Percentiles rank a stretch among this genome's conserved stretches.
These are phyloP conservation scores for Orchesella cincta DNA, from an alignment of 1,140 invertebrate genomes.

Conservation along the genomic window DNA sequence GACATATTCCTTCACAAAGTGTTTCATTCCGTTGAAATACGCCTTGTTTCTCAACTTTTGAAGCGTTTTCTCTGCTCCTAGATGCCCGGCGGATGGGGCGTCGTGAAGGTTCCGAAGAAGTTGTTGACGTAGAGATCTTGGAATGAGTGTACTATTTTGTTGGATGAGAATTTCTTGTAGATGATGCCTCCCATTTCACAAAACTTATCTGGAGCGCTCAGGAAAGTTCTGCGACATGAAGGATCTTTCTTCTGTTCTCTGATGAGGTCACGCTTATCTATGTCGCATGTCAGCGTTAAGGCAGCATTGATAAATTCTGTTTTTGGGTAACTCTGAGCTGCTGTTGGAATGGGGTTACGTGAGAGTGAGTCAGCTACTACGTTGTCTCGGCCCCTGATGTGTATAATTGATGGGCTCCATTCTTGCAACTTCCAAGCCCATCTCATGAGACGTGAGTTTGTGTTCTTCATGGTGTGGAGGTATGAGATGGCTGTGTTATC, in stretches of 20 bases:
- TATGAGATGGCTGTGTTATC: constrained; percentile 34
- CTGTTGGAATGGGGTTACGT: not conserved
- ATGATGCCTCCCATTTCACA: constrained; percentile 3
- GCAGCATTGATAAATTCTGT: not conserved
- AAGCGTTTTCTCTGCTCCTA: not conserved
- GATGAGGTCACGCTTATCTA: not conserved
- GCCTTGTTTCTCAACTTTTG: not conserved
- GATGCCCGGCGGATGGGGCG: not conserved
- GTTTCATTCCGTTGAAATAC: not conserved
- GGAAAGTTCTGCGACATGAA: not conserved
- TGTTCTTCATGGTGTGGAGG: constrained; percentile 24
- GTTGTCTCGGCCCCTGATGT: constrained; percentile 38
- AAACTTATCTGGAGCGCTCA: not conserved
- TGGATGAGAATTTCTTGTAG: not conserved
- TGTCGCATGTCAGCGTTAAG: not conserved
- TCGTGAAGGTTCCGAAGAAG: constrained; percentile 21
- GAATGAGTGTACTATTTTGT: not conserved
- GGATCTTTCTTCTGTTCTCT: not conserved
- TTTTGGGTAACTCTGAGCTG: not conserved
- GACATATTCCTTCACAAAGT: constrained; percentile 7
- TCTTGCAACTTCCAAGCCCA: constrained; percentile 39
- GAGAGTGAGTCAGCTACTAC: constrained; percentile 35
- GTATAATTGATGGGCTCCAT: constrained; percentile 25
- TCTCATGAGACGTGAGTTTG: constrained; percentile 23
- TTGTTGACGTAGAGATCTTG: not conserved